Conservation (phyloP, 2,888 invertebrate species). For the Synanthedon myopaeformis region DNA sequence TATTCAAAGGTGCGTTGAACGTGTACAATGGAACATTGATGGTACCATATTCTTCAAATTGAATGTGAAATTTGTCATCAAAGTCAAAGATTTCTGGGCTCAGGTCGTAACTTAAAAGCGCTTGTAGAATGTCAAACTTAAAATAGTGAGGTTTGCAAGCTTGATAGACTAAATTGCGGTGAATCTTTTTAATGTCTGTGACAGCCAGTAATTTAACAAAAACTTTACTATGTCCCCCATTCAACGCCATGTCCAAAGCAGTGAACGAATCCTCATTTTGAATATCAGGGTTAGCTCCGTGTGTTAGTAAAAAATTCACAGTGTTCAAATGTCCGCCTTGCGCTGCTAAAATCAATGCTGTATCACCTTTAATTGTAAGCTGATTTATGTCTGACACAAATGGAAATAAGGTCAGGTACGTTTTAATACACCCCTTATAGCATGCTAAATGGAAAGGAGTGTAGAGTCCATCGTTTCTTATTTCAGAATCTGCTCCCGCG, state of each 20-base stretch:
- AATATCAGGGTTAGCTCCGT: slow-evolving; percentile 51
- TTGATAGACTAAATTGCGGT: slow-evolving; percentile 36
- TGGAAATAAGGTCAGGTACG: slow-evolving; percentile 34
- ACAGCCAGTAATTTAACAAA: slow-evolving; percentile 39
- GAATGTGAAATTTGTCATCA: slow-evolving; percentile 32
- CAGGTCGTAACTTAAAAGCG: slow-evolving; percentile 42
- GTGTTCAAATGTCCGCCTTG: slow-evolving; percentile 36
- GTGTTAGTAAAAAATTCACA: slow-evolving; percentile 39
- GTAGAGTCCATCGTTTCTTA: slow-evolving; percentile 42
- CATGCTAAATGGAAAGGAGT: slow-evolving; percentile 60
- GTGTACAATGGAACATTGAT: slow-evolving; percentile 28
- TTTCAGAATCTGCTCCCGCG: slow-evolving; percentile 51
- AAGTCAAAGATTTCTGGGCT: slow-evolving; percentile 52
- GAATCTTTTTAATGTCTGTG: slow-evolving; percentile 33
- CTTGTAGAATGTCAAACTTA: slow-evolving; percentile 45
- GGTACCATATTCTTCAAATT: slow-evolving; percentile 31
- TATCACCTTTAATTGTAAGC: slow-evolving; percentile 36
- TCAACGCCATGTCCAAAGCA: slow-evolving; percentile 46
- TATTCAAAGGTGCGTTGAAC: slow-evolving; percentile 46
- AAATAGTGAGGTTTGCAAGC: slow-evolving; percentile 59
- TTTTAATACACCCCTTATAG: slow-evolving; percentile 38
- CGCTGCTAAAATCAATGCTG: slow-evolving; percentile 44
- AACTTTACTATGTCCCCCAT: slow-evolving; percentile 28
- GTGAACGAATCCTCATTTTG: slow-evolving; percentile 34
- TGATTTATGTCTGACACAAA: slow-evolving; percentile 49